These are phyloP conservation scores for Sinella curviseta DNA, from an alignment of 1,140 invertebrate genomes.

Conservation along the genomic window DNA sequence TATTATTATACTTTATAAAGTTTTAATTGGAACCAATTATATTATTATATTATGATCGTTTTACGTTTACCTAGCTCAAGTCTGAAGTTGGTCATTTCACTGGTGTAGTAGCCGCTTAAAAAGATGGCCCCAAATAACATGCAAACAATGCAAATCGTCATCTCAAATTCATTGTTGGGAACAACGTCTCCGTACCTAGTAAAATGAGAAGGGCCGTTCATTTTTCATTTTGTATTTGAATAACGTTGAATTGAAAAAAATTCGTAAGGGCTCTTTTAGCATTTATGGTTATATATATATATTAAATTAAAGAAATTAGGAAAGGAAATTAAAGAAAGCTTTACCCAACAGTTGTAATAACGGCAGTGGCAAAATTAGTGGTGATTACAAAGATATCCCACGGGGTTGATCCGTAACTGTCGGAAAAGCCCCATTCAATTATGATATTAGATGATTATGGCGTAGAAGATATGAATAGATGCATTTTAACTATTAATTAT, in stretches of 20 bases:
- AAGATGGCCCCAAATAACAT: slow-evolving; percentile 46
- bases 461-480: neutral
- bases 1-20: too few relatives aligned
- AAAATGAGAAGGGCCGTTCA: neutral
- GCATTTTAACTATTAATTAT: neutral
- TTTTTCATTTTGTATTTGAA: too few relatives aligned
- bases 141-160: slow-evolving; percentile 34
- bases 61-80: slow-evolving; percentile 9
- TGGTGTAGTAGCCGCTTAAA: slow-evolving; percentile 36
- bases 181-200: neutral
- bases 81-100: slow-evolving; percentile 41
- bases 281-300: neutral
- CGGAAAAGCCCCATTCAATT: too few relatives aligned
- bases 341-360: slow-evolving; percentile 46
- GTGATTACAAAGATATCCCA: slow-evolving; percentile 33
- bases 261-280: too few relatives aligned
- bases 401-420: neutral
- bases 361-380: slow-evolving; percentile 29
- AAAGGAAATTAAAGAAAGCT: neutral
- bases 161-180: slow-evolving; percentile 23
- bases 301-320: neutral
- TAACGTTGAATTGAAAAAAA: too few relatives aligned
- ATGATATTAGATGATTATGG: neutral
- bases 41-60: too few relatives aligned
- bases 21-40: neutral